Evolutionary conservation across 2,888 invertebrate genomes (phyloP), one percentile per base, ranked within the genome.

Genomic region (Octonoba sinensis): DNA sequence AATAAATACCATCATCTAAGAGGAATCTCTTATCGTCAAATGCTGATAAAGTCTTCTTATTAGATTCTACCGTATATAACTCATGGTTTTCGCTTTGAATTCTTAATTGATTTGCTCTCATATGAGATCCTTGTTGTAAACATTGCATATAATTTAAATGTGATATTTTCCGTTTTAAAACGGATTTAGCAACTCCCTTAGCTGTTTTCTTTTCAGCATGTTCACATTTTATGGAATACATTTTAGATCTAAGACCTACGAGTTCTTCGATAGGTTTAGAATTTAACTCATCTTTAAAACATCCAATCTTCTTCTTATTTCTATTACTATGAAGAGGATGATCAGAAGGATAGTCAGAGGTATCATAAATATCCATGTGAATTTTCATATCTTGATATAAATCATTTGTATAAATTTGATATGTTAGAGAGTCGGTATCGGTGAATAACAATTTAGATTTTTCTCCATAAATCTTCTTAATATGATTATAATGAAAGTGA

Each of bases 211-310:
- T n/a, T n/a, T n/a, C n/a, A n/a, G n/a, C n/a, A n/a, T n/a, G n/a
- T n/a, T n/a, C n/a, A n/a, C n/a, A n/a, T n/a, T n/a, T n/a, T n/a
- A 66, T 16, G 22, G 62, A 47, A 24, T 85, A 85, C 57, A 78
- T 57, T 69, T 85, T 85, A 0, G 75, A 2, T 47, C 71, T 57
- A 15, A 85, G 51, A 0, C 86, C 87, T 6, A 87, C 82, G 78
- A 87, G 85, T 84, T 87, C 87, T 16, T 74, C 60, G 57, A 86
- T 85, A 16, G 85, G 84, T 24, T 46, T 59, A 12, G 85, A 85
- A 70, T 86, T 85, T n/a, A 85, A 70, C 84, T 87, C 87, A 78
- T 87, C 87, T n/a, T n/a, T n/a, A n/a, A n/a, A n/a, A n/a, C n/a
- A n/a, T n/a, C n/a, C n/a, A n/a, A n/a, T n/a, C n/a, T n/a, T n/a